Conservation (phyloP, 2,113 vertebrate species). For the Pterocles orientalis region DNA sequence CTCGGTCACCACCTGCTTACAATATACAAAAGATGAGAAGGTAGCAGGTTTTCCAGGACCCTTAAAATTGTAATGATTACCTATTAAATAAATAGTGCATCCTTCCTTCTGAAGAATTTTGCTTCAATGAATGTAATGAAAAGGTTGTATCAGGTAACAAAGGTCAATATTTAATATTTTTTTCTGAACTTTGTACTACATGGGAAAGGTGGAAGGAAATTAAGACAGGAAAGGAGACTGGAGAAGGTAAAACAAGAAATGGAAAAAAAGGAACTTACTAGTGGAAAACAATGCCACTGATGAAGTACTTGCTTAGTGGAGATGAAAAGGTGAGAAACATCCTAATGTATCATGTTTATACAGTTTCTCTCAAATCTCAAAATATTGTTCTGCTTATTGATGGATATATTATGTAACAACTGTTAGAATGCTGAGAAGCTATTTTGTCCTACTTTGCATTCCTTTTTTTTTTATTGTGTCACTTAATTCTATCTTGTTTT, state of each 20-base stretch:
- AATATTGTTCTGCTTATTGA: not conserved
- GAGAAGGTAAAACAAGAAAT: constrained; percentile 56
- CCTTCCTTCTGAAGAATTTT: not conserved
- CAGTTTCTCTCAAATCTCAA: not conserved
- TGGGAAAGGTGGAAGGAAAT: constrained; percentile 71
- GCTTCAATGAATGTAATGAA: not conserved
- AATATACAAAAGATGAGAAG: not conserved
- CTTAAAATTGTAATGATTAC: not conserved
- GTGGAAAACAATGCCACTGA: constrained; percentile 67
- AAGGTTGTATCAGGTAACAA: not conserved
- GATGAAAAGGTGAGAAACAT: constrained; percentile 65
- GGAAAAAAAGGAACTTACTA: constrained; percentile 22
- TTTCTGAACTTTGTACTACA: constrained; percentile 46
- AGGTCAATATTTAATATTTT: not conserved
- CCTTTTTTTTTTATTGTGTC: not conserved
- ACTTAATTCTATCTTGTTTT: not conserved
- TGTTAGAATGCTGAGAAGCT: not conserved
- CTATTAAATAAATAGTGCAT: not conserved
- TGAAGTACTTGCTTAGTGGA: constrained; percentile 71
- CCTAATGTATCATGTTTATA: not conserved
- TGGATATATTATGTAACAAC: not conserved
- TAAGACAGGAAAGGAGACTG: constrained; percentile 45
- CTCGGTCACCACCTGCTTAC: not conserved
- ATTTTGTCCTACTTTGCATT: not conserved
- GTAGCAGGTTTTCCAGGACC: not conserved